A percentile compares a stretch with the other conserved stretches of the same genome.
phyloP scores from a whole-genome alignment of 2,113 vertebrate species.

The Burhinus bistriatus region DNA sequence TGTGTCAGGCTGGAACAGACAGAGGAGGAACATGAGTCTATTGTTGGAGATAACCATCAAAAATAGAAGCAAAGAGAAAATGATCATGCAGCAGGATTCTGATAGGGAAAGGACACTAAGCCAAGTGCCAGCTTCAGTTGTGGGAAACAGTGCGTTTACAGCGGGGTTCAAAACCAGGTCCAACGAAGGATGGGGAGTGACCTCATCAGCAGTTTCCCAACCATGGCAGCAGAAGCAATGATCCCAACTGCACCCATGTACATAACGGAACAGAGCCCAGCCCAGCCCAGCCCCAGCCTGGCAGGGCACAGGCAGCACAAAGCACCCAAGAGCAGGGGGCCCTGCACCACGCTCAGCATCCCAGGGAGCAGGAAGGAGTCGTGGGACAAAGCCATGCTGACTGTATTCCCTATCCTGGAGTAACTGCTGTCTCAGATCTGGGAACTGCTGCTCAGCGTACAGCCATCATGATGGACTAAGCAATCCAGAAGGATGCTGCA shows the following conservation, averaged over 20 bases:
- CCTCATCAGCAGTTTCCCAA: neutral
- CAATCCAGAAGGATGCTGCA: neutral
- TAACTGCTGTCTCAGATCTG: accelerated
- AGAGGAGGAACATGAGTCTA: neutral
- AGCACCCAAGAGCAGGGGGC: neutral
- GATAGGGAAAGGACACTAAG: neutral
- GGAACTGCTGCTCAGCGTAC: neutral
- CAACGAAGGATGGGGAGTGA: accelerated
- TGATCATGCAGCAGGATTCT: neutral
- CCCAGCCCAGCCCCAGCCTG: neutral
- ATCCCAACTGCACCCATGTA: accelerated
- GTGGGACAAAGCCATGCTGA: accelerated
- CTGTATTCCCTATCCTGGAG: accelerated
- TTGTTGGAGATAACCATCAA: neutral
- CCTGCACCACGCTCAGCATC: neutral
- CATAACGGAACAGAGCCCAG: neutral
- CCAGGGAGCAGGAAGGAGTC: neutral
- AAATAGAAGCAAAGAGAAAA: neutral
- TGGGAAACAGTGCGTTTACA: accelerated
- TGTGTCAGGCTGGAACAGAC: neutral
- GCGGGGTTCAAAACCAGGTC: neutral
- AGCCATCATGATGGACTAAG: accelerated
- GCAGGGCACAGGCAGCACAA: neutral
- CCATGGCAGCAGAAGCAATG: neutral
- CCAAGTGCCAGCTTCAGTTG: accelerated